These are phyloP conservation scores for Callaeas wilsoni DNA, from an alignment of 2,113 vertebrate genomes.

Conservation along the genomic window DNA sequence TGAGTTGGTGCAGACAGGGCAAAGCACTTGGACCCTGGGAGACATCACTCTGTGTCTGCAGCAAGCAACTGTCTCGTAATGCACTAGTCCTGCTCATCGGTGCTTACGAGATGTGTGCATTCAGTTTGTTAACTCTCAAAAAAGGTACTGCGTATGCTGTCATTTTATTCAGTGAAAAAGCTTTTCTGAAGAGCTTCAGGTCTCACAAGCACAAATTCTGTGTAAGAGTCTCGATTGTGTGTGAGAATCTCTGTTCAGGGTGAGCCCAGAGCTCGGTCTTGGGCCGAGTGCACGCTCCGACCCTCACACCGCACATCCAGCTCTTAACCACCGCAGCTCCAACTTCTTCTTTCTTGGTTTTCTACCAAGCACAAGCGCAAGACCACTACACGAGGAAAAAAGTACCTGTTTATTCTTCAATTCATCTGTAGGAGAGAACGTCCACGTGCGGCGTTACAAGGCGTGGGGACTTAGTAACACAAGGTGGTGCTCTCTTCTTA, in stretches of 20 bases:
- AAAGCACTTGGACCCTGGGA: neutral
- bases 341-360: neutral
- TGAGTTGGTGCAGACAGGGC: neutral
- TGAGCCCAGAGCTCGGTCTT: neutral
- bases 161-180: neutral
- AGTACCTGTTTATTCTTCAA: neutral
- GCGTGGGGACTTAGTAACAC: slow-evolving; percentile 56
- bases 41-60: neutral
- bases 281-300: accelerated
- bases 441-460: neutral
- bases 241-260: neutral
- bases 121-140: neutral
- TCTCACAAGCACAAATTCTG: neutral
- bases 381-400: neutral
- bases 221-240: neutral
- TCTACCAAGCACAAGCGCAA: neutral
- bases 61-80: neutral
- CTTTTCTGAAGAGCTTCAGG: neutral
- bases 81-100: neutral
- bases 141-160: neutral
- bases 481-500: slow-evolving; percentile 78
- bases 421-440: accelerated
- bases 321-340: neutral
- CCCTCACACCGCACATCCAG: neutral
- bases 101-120: neutral